Base-by-base conservation (phyloP, 2,113 vertebrate species). In the Tretioscincus oriximinensis region DNA sequence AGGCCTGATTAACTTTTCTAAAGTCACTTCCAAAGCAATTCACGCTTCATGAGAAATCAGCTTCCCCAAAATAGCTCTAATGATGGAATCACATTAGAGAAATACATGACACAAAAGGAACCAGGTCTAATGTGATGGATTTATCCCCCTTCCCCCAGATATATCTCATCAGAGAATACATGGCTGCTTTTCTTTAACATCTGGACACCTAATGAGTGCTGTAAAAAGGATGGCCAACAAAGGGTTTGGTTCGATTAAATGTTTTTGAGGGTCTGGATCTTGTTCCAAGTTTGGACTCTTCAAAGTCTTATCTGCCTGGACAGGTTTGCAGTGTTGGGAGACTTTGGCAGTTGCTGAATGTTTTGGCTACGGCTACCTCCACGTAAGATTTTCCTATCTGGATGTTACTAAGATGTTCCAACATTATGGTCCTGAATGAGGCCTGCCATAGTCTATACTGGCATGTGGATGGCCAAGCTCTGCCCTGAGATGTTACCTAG, bases 11-110 rank as follows among this genome's bases (percentile, higher is more conserved):
- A 88, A 90, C 72, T 49, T 84, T 28, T 77, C 87, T 58, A 54
- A 84, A 80, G 83, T 60, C 67, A 65, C 75, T 0, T 1, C 54
- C 75, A 64, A 80, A 85, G 81, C 74, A 77, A 24, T 88, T 81
- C 84, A 83, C 58, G 12, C 41, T 87, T 14, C 71, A 86, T 21
- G 16, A 64, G 84, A 35, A 47, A 63, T 76, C 22, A 31, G 84
- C 86, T 85, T 88, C 74, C 74, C 78, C 86, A 87, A 81, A 11
- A 29, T 88, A 73, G 77, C 64, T 83, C 16, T 26, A 85, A 76
- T 12, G 26, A 2, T 9, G 7, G 5, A 81, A 81, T 71, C 80
- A 66, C 68, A 49, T 82, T 29, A 24, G 73, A 82, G 73, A 82
- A 83, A 78, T 35, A 54, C 64, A 10, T 63, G 87, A 31, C 63